Percentiles rank a stretch among this genome's conserved stretches.
These are phyloP conservation scores for Drosophila lacteicornis DNA, from an alignment of 1,140 invertebrate genomes.

Conservation along the genomic window DNA sequence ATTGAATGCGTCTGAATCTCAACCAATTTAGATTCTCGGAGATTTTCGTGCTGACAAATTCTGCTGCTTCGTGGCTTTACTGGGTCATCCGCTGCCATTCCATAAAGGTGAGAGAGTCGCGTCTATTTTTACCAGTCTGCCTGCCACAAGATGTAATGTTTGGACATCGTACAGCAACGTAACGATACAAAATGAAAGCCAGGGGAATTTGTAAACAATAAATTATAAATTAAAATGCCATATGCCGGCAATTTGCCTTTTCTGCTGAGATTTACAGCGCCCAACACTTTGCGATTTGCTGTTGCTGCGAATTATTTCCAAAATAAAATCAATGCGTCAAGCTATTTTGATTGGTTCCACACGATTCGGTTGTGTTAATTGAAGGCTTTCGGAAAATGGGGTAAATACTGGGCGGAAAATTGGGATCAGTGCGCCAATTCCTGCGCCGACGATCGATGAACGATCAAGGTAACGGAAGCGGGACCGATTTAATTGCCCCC, in stretches of 20 bases:
- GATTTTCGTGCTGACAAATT: conserved; percentile 31
- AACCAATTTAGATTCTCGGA: conserved; percentile 55
- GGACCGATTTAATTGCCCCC: conserved; percentile 67
- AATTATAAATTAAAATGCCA: conserved; percentile 52
- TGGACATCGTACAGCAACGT: conserved; percentile 11
- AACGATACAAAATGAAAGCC: conserved; percentile 46
- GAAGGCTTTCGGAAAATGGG: conserved; percentile 51
- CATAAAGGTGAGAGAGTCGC: conserved; percentile 42
- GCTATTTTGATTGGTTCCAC: conserved; percentile 39
- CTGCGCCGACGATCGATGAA: conserved; percentile 42
- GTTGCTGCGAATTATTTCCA: conserved; percentile 62
- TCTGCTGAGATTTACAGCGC: conserved; percentile 62
- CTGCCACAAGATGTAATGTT: conserved; percentile 56
- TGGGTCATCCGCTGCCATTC: conserved; percentile 49
- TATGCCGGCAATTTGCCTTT: conserved; percentile 51
- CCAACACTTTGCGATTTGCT: conserved; percentile 47
- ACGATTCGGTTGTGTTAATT: conserved; percentile 56
- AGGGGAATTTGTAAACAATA: conserved; percentile 62
- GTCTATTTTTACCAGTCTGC: conserved; percentile 36
- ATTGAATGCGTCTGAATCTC: conserved; percentile 46
- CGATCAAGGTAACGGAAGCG: conserved; percentile 79
- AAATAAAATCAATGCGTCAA: conserved; percentile 77
- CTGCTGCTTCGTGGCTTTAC: conserved; percentile 18
- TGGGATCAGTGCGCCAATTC: conserved; percentile 41
- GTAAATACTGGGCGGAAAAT: conserved; percentile 28